Evolutionary conservation across 1,140 invertebrate species (phyloP), one percentile per base, ranked within the genome.

Genomic region (Argopecten irradians): DNA sequence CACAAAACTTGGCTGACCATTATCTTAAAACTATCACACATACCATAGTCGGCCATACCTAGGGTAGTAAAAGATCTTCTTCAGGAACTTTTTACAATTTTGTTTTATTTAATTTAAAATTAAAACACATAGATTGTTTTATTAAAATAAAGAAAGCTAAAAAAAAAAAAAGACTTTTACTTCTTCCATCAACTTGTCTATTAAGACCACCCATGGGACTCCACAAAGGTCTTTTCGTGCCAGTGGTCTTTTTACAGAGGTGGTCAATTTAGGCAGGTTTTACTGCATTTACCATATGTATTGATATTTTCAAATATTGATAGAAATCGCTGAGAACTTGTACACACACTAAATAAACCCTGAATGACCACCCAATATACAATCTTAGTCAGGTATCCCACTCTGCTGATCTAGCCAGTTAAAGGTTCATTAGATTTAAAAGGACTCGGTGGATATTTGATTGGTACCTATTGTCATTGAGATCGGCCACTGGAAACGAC

Each of bases 281-380:
- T n/a, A n/a, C n/a, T n/a, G n/a, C n/a, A n/a, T n/a, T n/a, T n/a
- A n/a, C n/a, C n/a, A n/a, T n/a, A n/a, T n/a, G n/a, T n/a, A n/a
- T n/a, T n/a, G n/a, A n/a, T n/a, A n/a, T n/a, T n/a, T n/a, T n/a
- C n/a, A n/a, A n/a, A n/a, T n/a, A n/a, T n/a, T n/a, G n/a, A n/a
- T n/a, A n/a, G n/a, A n/a, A n/a, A n/a, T n/a, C n/a, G n/a, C n/a
- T n/a, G n/a, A n/a, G n/a, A n/a, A n/a, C n/a, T n/a, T n/a, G n/a
- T n/a, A 71, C 55, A 71, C n/a, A 71, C n/a, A 71, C 55, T 71
- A 28, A n/a, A 71, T 71, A 71, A 71, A 71, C 55, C 28, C 55
- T 71, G 22, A 71, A 5, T 71, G 55, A n/a, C 55, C 55, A 71
- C 55, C 55, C 55, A 71, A 16, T 3, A 71, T n/a, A 71, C n/a